Conservation (phyloP, 2,113 vertebrate genomes). For the Seriola quinqueradiata region DNA sequence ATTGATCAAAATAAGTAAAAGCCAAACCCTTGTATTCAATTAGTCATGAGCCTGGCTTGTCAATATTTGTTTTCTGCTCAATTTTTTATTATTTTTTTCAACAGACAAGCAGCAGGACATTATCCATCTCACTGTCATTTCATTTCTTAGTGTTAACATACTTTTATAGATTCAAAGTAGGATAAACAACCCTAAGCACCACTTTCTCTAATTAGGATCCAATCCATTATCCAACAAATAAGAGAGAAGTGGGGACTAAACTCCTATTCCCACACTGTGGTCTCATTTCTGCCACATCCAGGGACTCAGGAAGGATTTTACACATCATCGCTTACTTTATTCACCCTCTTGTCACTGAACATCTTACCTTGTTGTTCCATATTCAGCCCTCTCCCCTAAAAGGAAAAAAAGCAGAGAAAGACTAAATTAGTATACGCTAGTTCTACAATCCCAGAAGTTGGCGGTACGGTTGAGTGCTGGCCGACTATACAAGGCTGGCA, state of each 20-base stretch:
- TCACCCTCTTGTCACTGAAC: slow-evolving; percentile 53
- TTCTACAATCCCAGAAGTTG: slow-evolving; percentile 62
- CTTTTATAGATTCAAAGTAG: slow-evolving; percentile 13
- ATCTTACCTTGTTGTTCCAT: slow-evolving; percentile 95
- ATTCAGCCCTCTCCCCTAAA: slow-evolving; percentile 94
- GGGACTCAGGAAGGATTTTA: slow-evolving; percentile 58
- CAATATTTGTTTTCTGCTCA: slow-evolving; percentile 31
- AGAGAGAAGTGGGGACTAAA: slow-evolving; percentile 8
- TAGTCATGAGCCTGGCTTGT: slow-evolving; percentile 10
- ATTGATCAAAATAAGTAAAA: slow-evolving; percentile 29
- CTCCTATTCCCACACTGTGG: slow-evolving; percentile 47
- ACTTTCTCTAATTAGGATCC: slow-evolving; percentile 37
- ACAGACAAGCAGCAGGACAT: slow-evolving; percentile 17
- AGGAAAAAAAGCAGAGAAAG: slow-evolving; percentile 56
- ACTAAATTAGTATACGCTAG: slow-evolving; percentile 57
- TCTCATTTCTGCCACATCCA: slow-evolving; percentile 50
- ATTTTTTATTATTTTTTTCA: slow-evolving; percentile 10
- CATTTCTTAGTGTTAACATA: neutral
- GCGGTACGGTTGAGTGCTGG: slow-evolving; percentile 61
- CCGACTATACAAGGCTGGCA: slow-evolving; percentile 65
- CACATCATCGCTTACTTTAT: slow-evolving; percentile 52
- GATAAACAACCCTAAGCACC: slow-evolving; percentile 11
- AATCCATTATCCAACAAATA: slow-evolving; percentile 21
- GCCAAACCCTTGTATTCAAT: slow-evolving; percentile 9
- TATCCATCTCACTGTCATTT: slow-evolving; percentile 42